Evolutionary conservation across 2,888 invertebrate species (phyloP), one percentile per base, ranked within the genome.

Genomic region (Ischnus inquisitorius): DNA sequence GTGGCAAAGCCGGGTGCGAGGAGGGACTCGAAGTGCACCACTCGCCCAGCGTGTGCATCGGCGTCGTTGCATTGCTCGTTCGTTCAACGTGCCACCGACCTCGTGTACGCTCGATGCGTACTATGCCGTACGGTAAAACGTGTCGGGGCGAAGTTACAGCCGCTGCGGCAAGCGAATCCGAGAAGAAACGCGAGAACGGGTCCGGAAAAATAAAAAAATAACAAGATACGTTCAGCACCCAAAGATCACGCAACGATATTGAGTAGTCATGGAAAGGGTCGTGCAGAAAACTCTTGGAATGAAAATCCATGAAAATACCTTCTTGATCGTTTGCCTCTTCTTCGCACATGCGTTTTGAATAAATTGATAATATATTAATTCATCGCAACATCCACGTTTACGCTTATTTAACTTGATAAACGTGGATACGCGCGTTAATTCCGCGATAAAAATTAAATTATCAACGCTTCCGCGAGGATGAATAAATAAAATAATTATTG

Each of bases 401-500:
- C 19, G 51, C 19, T 51, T 19, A 51, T 51, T 51, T 51, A 51
- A 51, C 51, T 51, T 51, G 0, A 51, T 19, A 19, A 51, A 51
- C 19, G 34, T 34, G 34, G 34, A 34, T 34, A 34, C 34, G 34
- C 34, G 8, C 54, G 54, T 54, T 54, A 19, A 54, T 22, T 34
- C 8, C 10, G 19, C 46, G 67, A 57, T 68, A 57, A 77, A n/a
- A 68, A 68, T 48, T 22, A 25, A 57, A 60, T 69, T 25, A 71
- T 46, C 43, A 64, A 64, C 69, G 19, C 34, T 22, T 14, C 28
- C 12, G 60, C 75, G 12, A 16, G 54, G 54, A 46, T 22, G 39
- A 34, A 65, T 43, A 14, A 8, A 64, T 46, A 14, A 68, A 6
- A 60, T 54, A 72, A 82, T 60, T 39, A 78, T 22, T 62, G 51